Evolutionary conservation across 2,888 invertebrate genomes (phyloP).

Genomic region (Caenorhabditis sp.): DNA sequence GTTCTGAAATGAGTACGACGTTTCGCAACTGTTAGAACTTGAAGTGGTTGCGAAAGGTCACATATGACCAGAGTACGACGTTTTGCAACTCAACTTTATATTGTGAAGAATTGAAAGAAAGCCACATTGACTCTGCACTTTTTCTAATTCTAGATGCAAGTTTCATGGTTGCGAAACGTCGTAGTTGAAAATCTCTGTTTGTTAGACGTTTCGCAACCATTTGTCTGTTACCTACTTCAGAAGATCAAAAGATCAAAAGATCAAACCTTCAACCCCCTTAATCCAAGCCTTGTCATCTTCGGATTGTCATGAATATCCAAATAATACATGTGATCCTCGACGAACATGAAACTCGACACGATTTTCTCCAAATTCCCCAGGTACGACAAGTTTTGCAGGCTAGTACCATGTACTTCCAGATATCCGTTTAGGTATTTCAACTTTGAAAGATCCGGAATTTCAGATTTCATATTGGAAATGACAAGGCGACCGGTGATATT

Average conservation of each 20-base stretch:
- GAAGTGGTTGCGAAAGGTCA: no score
- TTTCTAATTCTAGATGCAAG: no score
- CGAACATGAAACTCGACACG: neutral
- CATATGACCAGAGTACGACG: no score
- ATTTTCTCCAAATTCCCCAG: neutral
- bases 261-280: neutral
- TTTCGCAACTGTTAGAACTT: no score
- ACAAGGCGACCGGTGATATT: no score
- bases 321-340: neutral
- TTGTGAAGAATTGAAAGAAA: no score
- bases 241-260: neutral
- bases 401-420: neutral
- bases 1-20: neutral
- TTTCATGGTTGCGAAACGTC: no score
- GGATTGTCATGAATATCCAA: constrained; percentile 21
- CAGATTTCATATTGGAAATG: neutral
- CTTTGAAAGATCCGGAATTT: neutral
- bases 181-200: no score
- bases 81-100: no score
- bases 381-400: constrained; percentile 10
- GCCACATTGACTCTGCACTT: no score
- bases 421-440: constrained; percentile 19
- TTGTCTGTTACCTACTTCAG: no score
- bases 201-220: no score
- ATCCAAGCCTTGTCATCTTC: constrained; percentile 8